Evolutionary conservation across 2,888 invertebrate species (phyloP), one percentile per base, ranked within the genome.

Genomic region (Cylloceria caligata): DNA sequence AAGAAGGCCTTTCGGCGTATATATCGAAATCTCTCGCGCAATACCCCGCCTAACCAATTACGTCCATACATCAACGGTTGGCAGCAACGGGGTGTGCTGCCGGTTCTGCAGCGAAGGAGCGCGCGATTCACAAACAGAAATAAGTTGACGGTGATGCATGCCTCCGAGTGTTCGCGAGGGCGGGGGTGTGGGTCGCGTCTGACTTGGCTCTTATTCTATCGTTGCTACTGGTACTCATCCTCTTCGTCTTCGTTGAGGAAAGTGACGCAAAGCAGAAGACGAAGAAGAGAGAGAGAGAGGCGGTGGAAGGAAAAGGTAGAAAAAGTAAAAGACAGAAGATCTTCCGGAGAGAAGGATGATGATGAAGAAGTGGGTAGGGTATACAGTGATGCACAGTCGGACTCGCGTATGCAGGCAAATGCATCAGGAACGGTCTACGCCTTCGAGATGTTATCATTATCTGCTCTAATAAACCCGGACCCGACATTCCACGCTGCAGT

Each of bases 81-180:
- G 84, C 85, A 87, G 81, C 65, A n/a, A n/a, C 68, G 68, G 85
- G 77, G 86, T 86, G 80, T 65, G 72, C 39, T 71, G 57, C 71
- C 45, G 60, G 68, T 62, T 81, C 74, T 74, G 49, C 55, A 39
- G 19, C 39, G 62, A 68, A 67, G 36, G 42, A 65, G 62, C 27
- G 47, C 52, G 21, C 36, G 39, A 62, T 34, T 21, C n/a, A 27
- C 75, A 83, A 83, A 88, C 89, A 88, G 89, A 90, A 91, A 91
- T 91, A 91, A 91, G 88, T 87, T 89, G 90, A 91, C 89, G 88
- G 87, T 91, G 91, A 91, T 90, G 89, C 88, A 91, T 91, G 89
- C 85, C 77, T 76, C 81, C 71, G 82, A 80, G 75, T 36, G 79
- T 62, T 52, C 85, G 81, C 85, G 83, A 84, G 83, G 85, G 83